Base-by-base conservation (phyloP, 2,888 invertebrate species). In the Spicauda simplicius region DNA sequence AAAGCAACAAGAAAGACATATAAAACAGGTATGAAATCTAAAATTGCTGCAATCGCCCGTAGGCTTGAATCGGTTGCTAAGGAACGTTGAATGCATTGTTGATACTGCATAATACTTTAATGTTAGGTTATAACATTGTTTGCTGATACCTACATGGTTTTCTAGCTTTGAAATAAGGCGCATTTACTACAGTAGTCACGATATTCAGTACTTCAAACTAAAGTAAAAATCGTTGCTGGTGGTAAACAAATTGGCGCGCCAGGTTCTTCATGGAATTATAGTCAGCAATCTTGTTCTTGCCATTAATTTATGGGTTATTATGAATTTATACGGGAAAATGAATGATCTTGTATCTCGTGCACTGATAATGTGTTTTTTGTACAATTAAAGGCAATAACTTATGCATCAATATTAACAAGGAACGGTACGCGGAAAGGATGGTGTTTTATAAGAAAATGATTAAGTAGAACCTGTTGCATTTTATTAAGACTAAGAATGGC, bases 381-480 rank as follows among this genome's bases (percentile, higher is more conserved):
- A n/a, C 16, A 59, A 48, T 48, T 25, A 48, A 12, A 25, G 20
- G 45, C 48, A 48, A 30, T 45, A 48, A 25, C 48, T 59, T 48
- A 48, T 25, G 20, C 58, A 20, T 57, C 57, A 37, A 19, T 58
- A 48, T 20, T 25, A 48, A 48, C 48, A 20, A 59, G 59, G 48
- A 50, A 50, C 18, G 25, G 59, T 45, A 48, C 16, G 45, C 45
- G 48, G 48, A 25, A 59, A 48, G n/a, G 41, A 45, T 2, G n/a
- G 19, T 11, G 48, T 45, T 48, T 58, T 48, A 59, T 25, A 59
- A 59, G 59, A 59, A 59, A 48, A 48, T 20, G 20, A 48, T 59
- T 8, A 58, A 48, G 20, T 33, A 48, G n/a, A 58, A 58, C 58
- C 58, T 58, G 58, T 58, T 48, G 45, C 45, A 58, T 58, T 58